Evolutionary conservation across 2,888 invertebrate species (phyloP), one percentile per base, ranked within the genome.

Genomic region (Watsonalla cultraria): DNA sequence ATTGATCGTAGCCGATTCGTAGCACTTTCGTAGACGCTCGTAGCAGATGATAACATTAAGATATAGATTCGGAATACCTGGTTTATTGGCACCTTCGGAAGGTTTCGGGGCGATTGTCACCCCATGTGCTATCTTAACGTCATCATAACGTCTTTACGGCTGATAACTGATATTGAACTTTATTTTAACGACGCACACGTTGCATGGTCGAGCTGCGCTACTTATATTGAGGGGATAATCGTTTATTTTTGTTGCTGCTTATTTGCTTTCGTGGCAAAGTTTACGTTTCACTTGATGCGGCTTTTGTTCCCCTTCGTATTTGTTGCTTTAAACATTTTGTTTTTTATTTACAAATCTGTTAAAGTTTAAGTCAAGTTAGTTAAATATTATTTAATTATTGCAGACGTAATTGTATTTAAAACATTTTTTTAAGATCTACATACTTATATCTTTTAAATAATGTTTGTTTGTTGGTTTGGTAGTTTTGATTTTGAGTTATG

Each of bases 81-180:
- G 57, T 64, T 64, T 76, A 72, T 78, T 75, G 75, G 70, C 69
- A 74, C 73, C 73, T 74, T 71, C 54, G 60, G 65, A 65, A 74
- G 74, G 70, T 78, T 76, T 71, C 68, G 72, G 64, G 74, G 68
- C 73, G 78, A 76, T 86, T 80, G 78, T 78, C 83, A 84, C 82
- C 75, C 76, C 71, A 79, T 82, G 68, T 72, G 68, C 70, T 70
- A 73, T 74, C 73, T 74, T 42, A 42, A 42, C 42, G 42, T 42
- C 42, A 42, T 42, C 74, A 77, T 80, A 83, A 80, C 78, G 74
- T 72, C 74, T 77, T 80, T 75, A 76, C 70, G 67, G 64, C 39
- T 49, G 24, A 4, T 7, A 24, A 65, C 72, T 75, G 73, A 71
- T 80, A 79, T 72, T 72, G 76, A 76, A 79, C 72, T 81, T 81